Base-by-base conservation (phyloP, 2,888 invertebrate species). In the Ornithoptera priamus region DNA sequence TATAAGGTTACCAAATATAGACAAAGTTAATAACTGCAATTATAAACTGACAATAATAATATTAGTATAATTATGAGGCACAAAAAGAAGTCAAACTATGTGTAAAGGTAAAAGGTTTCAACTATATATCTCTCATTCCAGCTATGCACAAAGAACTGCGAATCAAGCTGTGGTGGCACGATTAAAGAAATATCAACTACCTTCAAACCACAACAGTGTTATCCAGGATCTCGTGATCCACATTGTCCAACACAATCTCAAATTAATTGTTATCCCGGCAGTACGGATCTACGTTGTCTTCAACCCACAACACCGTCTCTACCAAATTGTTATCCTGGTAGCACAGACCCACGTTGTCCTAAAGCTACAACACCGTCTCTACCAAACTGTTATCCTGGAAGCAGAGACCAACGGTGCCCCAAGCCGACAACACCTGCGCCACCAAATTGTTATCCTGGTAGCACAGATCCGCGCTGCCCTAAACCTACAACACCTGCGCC, bases 71-170 rank as follows among this genome's bases (percentile, higher is more conserved):
- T 39, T 39, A 39, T 10, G 1, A 8, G 7, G 10, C 1, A 39
- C 0, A 57, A 2, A 57, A 22, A 22, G 18, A 57, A 20, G n/a
- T 57, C n/a, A 20, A 17, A 20, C 20, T 22, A 8, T 6, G 10
- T 57, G 3, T 20, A 3, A 8, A 57, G 5, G 10, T 6, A 5
- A 20, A 20, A 18, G 4, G 5, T 20, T 20, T 18, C n/a, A 57
- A 57, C 17, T 17, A 22, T 20, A 8, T 57, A 20, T 20, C 0
- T 20, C 20, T 57, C 15, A 42, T 59, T 62, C 53, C 83, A 92
- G 91, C 81, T 90, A 57, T 92, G 92, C 73, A 87, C 87, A 24
- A 86, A 79, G 71, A 83, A 86, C 74, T 92, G 92, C 65, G 90
- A 92, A 24, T 77, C 87, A 15, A 86, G 77, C 73, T 92, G 92